Base-by-base conservation (phyloP, 2,888 invertebrate genomes). In the Tryphoninae sp. region DNA sequence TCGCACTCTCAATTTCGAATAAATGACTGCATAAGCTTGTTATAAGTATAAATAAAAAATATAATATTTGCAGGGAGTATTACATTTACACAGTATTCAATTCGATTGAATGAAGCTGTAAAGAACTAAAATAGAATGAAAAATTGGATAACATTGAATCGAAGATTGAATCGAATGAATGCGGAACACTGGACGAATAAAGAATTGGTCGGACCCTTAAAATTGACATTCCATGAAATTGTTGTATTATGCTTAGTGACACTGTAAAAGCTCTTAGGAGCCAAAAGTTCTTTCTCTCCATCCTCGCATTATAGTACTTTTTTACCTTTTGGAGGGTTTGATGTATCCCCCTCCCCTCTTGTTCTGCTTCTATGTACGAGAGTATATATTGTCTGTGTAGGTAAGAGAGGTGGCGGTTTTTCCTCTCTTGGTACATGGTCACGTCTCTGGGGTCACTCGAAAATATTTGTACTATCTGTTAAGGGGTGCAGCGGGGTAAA, bases 381-480 rank as follows among this genome's bases (percentile, higher is more conserved):
- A 33, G 33, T 1, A 33, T 33, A 33, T 33, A 33, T 33, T 45
- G 45, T 45, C 11, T 2, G 13, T 2, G 45, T 19, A 19, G 45
- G 13, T 45, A 1, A 45, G 45, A 9, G 45, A 45, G 45, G 2
- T 45, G 64, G 65, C 81, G 78, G 68, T 83, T 72, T 79, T 76
- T 86, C 67, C 78, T 76, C 8, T 40, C 73, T 62, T 58, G 67
- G 75, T 58, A 62, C 73, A 53, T 68, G 83, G 81, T 78, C 81
- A 78, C 64, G 75, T 80, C 64, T 75, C 80, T 42, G 65, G 42
- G 40, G 81, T 68, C 80, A 84, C 88, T 86, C 81, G 85, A 86
- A 45, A 87, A 87, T 86, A 86, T 88, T 88, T 87, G 89, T 84
- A 76, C 84, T 87, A 82, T 81, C 84, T 82, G 84, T 80, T 84